phyloP scores from a whole-genome alignment of 2,113 vertebrate species.

The Tachycineta bicolor region DNA sequence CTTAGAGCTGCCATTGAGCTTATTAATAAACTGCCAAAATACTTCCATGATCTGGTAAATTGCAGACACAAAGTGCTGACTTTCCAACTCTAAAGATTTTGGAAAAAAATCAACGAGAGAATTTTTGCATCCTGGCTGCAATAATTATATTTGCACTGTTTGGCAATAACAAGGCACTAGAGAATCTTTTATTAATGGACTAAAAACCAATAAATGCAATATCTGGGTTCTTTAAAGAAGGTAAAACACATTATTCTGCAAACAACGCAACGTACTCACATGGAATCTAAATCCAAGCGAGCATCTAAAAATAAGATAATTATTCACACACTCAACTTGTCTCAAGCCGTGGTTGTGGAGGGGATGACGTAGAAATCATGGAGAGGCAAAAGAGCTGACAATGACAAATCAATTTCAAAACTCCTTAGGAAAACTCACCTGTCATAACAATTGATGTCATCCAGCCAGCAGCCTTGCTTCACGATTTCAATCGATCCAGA shows the following conservation, averaged over 20 bases:
- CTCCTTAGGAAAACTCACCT: constrained; percentile 74
- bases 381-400: background rate
- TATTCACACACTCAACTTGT: background rate
- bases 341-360: background rate
- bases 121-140: background rate
- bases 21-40: background rate
- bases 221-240: background rate
- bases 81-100: background rate
- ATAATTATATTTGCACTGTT: background rate
- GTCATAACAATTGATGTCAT: constrained; percentile 98
- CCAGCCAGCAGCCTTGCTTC: constrained; percentile 98
- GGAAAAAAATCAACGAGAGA: background rate
- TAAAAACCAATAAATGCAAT: background rate
- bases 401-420: background rate
- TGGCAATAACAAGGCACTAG: background rate
- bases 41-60: background rate
- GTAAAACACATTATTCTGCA: background rate
- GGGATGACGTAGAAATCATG: accelerated
- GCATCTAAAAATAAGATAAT: background rate
- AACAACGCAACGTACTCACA: background rate
- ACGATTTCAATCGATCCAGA: constrained; percentile 93
- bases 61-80: background rate
- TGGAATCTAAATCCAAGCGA: background rate
- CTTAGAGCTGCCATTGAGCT: background rate
- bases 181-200: background rate